Conservation (phyloP, 2,888 invertebrate genomes). For the Drosophila ochracea region DNA sequence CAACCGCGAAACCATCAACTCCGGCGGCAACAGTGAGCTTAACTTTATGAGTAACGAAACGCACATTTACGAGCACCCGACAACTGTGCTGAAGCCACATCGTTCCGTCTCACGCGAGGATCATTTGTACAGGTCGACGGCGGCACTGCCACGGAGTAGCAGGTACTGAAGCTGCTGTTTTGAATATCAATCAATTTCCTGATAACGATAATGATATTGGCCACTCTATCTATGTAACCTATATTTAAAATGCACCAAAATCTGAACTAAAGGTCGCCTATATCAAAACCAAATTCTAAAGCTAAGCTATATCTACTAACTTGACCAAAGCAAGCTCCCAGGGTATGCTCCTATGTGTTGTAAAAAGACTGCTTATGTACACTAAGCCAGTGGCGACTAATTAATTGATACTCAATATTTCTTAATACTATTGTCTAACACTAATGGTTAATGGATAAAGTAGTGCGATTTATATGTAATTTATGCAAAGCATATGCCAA, state of each 20-base stretch:
- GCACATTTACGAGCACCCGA: conserved; percentile 83
- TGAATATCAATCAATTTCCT: not conserved
- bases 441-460: conserved; percentile 48
- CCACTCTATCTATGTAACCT: conserved; percentile 19
- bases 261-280: conserved; percentile 34
- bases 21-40: conserved; percentile 83
- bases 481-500: conserved; percentile 10
- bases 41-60: conserved; percentile 84
- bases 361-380: conserved; percentile 66
- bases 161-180: conserved; percentile 78
- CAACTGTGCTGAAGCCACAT: conserved; percentile 75
- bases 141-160: conserved; percentile 76
- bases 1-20: conserved; percentile 83
- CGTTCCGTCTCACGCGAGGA: conserved; percentile 78
- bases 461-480: conserved; percentile 18
- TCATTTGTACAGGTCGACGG: conserved; percentile 74
- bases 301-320: conserved; percentile 50
- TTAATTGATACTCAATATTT: conserved; percentile 47
- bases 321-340: conserved; percentile 53
- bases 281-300: conserved; percentile 37
- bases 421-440: conserved; percentile 34
- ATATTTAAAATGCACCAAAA: conserved; percentile 39
- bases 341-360: conserved; percentile 34
- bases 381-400: conserved; percentile 30
- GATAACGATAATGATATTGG: conserved; percentile 14